A percentile compares a stretch with the other conserved stretches of the same genome.
phyloP scores from a whole-genome alignment of 2,888 invertebrate species.

The Epistrophella euchroma region DNA sequence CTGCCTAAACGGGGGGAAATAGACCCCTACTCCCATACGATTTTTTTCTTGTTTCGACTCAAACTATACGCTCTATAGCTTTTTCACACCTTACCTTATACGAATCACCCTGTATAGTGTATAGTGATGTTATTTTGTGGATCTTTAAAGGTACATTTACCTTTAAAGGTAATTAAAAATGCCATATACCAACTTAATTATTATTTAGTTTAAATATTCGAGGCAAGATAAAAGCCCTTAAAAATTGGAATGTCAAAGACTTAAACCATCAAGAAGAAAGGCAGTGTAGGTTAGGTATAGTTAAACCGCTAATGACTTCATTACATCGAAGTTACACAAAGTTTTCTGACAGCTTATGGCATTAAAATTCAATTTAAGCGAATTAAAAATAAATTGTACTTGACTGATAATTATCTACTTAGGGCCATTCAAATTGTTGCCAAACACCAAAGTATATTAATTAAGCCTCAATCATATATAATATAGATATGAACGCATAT shows the following conservation, averaged over 20 bases:
- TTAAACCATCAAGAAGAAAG: background rate
- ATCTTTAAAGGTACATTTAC: background rate
- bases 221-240: background rate
- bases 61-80: too few species aligned
- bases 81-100: too few species aligned
- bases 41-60: too few species aligned
- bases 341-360: slow-evolving; percentile 32
- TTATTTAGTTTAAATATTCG: background rate
- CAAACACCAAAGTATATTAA: slow-evolving; percentile 44
- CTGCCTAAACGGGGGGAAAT: too few species aligned
- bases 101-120: too few species aligned
- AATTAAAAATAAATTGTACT: slow-evolving; percentile 29
- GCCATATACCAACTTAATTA: background rate
- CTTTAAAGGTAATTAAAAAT: background rate
- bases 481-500: background rate
- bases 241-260: background rate
- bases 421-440: slow-evolving; percentile 43
- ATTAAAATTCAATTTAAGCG: slow-evolving; percentile 13
- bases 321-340: slow-evolving; percentile 28
- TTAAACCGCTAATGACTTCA: slow-evolving; percentile 13
- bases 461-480: slow-evolving; percentile 44
- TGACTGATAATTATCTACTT: slow-evolving; percentile 54
- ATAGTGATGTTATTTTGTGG: background rate
- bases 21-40: too few species aligned
- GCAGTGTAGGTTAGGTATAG: background rate